A percentile compares a stretch with the other conserved stretches of the same genome.
Evolutionary conservation across 2,113 vertebrate genomes (phyloP).

Genomic region (Hyaena hyaena): DNA sequence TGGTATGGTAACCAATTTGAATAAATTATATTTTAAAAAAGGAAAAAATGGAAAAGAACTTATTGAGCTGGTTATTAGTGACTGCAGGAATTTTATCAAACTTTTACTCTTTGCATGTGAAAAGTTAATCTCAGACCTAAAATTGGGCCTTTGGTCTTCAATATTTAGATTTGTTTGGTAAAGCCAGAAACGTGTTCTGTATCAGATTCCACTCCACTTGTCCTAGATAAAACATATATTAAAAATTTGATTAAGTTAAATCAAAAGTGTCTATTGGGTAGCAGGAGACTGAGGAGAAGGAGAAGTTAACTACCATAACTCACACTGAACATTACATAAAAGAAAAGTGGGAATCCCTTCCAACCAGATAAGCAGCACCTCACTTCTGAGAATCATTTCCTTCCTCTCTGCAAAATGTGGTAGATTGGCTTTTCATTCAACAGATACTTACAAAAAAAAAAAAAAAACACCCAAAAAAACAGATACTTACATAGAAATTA

Average conservation of each 20-base stretch:
- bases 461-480: neutral
- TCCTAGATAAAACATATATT: neutral
- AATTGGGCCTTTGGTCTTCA: neutral
- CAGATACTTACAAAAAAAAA: neutral
- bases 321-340: neutral
- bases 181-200: neutral
- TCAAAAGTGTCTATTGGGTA: neutral
- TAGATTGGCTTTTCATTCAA: slow-evolving; percentile 18
- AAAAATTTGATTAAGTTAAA: neutral
- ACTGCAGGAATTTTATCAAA: neutral
- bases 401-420: neutral
- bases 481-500: neutral
- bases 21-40: too few relatives aligned
- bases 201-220: neutral
- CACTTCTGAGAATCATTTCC: neutral
- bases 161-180: slow-evolving; percentile 19
- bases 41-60: neutral
- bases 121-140: neutral
- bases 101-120: neutral
- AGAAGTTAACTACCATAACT: neutral
- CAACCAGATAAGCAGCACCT: neutral
- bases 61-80: neutral
- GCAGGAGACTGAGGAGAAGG: neutral
- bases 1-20: too few relatives aligned
- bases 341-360: neutral